A percentile compares a stretch with the other conserved stretches of the same genome.
Evolutionary conservation across 2,888 invertebrate species (phyloP).

Genomic region (Anorthoa munda): DNA sequence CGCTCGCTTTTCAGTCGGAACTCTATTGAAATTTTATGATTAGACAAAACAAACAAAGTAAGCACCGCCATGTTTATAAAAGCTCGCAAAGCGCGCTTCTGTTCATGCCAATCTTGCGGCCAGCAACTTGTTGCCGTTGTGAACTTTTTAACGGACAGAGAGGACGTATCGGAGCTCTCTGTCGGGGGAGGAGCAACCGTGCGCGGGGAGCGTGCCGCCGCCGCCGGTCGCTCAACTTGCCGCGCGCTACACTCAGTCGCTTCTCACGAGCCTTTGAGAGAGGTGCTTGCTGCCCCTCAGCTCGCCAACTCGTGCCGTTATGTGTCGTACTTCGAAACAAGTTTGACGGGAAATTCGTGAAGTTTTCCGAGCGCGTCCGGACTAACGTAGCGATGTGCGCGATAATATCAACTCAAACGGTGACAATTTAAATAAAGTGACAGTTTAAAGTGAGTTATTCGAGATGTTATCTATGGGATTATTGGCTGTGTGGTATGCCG

Average conservation of each 20-base stretch:
- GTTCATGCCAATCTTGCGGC: constrained; percentile 90
- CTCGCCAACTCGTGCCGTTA: constrained; percentile 84
- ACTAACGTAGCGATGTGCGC: constrained; percentile 87
- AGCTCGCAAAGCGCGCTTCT: constrained; percentile 90
- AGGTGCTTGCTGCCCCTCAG: constrained; percentile 74
- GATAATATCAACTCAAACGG: constrained; percentile 82
- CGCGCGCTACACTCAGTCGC: constrained; percentile 83
- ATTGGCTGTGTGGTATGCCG: constrained; percentile 83
- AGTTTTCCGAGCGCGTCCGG: constrained; percentile 87
- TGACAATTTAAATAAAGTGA: constrained; percentile 89
- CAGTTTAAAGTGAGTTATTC: constrained; percentile 87
- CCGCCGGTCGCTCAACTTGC: constrained; percentile 87
- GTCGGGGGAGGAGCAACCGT: constrained; percentile 88
- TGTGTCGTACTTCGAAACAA: constrained; percentile 89
- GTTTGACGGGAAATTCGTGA: constrained; percentile 90
- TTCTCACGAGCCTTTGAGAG: constrained; percentile 79
- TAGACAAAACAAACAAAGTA: constrained; percentile 89
- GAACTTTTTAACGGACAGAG: constrained; percentile 86
- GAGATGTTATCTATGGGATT: constrained; percentile 88
- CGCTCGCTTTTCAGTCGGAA: constrained; percentile 79
- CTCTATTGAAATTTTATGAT: constrained; percentile 87
- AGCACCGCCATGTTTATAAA: constrained; percentile 90
- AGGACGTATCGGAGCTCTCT: constrained; percentile 80
- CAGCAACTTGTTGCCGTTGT: constrained; percentile 90
- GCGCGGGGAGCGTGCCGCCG: constrained; percentile 85